phyloP scores from a whole-genome alignment of 23 tunicate genomes.

The Trididemnum nubilum region DNA sequence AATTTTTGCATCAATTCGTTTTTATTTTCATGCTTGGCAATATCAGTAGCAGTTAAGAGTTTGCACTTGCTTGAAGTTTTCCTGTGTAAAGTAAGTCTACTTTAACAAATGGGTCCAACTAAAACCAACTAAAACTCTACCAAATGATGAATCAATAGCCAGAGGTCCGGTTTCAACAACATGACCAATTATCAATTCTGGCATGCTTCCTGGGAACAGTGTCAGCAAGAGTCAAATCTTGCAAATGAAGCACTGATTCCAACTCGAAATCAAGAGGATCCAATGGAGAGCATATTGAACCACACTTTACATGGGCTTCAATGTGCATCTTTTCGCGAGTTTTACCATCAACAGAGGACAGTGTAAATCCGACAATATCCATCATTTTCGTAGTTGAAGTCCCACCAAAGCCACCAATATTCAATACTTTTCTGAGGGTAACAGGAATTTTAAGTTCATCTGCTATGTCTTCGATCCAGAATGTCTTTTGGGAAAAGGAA shows the following conservation, averaged over 20 bases:
- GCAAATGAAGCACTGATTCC: not conserved
- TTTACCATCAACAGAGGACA: not conserved
- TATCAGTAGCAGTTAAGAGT: not conserved
- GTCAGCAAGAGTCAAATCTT: not conserved
- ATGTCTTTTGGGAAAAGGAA: not conserved
- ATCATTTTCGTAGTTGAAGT: not conserved
- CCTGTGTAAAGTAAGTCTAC: too few relatives aligned
- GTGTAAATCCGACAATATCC: not conserved
- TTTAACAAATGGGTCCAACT: conserved; percentile 20
- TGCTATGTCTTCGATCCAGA: not conserved
- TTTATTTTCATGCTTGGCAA: not conserved
- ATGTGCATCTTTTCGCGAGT: not conserved
- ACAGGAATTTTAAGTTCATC: not conserved
- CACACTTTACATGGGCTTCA: conserved; percentile 1
- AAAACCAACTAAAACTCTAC: conserved; percentile 5
- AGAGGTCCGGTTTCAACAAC: not conserved
- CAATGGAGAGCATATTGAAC: not conserved
- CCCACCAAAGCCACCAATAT: conserved; percentile 4
- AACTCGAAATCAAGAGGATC: not conserved
- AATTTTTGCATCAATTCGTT: not conserved
- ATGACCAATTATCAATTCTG: not conserved
- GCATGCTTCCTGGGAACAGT: not conserved
- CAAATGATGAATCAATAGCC: not conserved
- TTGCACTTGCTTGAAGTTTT: not conserved
- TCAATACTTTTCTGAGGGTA: not conserved